A percentile compares a stretch with the other conserved stretches of the same genome.
phyloP scores from a whole-genome alignment of 2,797 vertebrate genomes.

The Stomatorhinus walkeri region DNA sequence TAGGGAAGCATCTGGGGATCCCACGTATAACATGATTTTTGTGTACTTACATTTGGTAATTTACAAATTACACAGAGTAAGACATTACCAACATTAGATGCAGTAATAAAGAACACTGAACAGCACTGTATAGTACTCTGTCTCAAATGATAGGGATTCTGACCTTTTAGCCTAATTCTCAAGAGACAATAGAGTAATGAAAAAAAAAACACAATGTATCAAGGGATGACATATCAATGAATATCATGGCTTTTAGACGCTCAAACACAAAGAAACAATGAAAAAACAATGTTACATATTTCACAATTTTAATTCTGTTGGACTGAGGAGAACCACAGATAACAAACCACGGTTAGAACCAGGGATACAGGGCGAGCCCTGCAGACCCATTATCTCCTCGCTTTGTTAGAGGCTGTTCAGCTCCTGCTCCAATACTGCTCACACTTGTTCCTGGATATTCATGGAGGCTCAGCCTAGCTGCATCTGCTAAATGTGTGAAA shows the following conservation, averaged over 20 bases:
- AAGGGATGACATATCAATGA: neutral
- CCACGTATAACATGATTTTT: neutral
- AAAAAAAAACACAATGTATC: neutral
- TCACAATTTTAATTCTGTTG: neutral
- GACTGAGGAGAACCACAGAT: neutral
- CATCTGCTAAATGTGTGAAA: neutral
- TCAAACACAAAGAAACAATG: neutral
- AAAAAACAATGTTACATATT: neutral
- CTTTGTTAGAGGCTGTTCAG: neutral
- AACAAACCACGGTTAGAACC: neutral
- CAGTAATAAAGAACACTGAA: neutral
- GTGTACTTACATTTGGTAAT: neutral
- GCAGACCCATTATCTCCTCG: neutral
- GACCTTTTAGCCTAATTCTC: neutral
- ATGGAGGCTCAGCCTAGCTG: neutral
- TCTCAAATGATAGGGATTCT: neutral
- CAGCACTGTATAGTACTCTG: neutral
- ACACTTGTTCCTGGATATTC: neutral
- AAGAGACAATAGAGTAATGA: neutral
- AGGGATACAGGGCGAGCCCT: neutral
- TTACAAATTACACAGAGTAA: neutral
- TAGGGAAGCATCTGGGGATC: neutral
- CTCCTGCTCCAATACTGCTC: neutral
- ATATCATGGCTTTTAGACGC: neutral
- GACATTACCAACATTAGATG: neutral